Base-by-base conservation (phyloP, 2,888 invertebrate species). In the Pecten maximus region DNA sequence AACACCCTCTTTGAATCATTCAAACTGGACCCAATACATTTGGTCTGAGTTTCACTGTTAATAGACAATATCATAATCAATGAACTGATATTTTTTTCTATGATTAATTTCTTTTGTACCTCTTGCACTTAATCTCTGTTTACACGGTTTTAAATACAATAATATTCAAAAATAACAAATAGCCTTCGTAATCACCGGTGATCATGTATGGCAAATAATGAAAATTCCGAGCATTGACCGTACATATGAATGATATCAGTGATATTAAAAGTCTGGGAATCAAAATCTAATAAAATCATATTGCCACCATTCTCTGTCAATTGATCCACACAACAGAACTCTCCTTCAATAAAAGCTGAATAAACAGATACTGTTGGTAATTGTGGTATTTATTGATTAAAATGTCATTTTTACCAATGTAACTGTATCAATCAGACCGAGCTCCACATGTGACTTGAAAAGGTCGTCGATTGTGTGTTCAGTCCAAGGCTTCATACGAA, bases 351-450 rank as follows among this genome's bases (percentile, higher is more conserved):
- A 89, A 87, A 87, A 89, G 87, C 87, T 87, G 54, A 87, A 89
- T 87, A 54, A 89, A 89, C 89, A 74, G 74, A 74, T 74, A 74
- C 74, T 8, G 74, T 87, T 89, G 40, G 89, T 89, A 54, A 44
- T 87, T 87, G 88, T 87, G 88, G 23, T 87, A 89, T 89, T 50
- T 89, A 89, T 89, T 87, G 89, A 89, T 89, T 54, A n/a, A 88
- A 89, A 87, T 89, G 89, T 89, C 89, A 89, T 89, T 89, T 89
- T 89, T 87, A 89, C 89, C 54, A 89, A 54, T 89, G 89, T 87
- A 54, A 89, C 89, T 87, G 60, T 89, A 87, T 87, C 28, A 87
- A 87, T 89, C 87, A 74, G 74, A 74, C 35, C 10, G 28, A 74
- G 15, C 74, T 28, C 74, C 23, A 23, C 74, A 74, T 74, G 74